A percentile compares a stretch with the other conserved stretches of the same genome.
Conservation (phyloP, 2,888 invertebrate genomes). For the Biston betularia region DNA sequence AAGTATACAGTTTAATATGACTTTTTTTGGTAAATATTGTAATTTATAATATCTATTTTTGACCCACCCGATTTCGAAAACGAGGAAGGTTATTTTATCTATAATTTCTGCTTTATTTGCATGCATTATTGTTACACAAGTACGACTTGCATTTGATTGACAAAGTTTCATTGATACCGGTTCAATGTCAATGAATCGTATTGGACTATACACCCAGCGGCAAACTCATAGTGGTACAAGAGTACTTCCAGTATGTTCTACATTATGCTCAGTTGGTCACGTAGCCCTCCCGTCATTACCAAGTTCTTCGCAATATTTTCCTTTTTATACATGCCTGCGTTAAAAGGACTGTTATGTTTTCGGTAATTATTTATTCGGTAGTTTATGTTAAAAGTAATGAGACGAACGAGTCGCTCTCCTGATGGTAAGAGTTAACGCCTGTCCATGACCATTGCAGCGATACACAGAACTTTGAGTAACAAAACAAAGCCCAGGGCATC, state of each 20-base stretch:
- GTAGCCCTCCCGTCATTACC: conserved; percentile 14
- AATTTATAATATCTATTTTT: background rate
- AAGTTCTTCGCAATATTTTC: conserved; percentile 8
- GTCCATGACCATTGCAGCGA: no score
- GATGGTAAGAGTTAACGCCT: no score
- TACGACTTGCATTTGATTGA: conserved; percentile 17
- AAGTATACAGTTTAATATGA: background rate
- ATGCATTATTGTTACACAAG: background rate
- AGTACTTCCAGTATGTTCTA: conserved; percentile 21
- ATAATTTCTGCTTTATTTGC: background rate
- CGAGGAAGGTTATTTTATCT: background rate
- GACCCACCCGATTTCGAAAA: no score
- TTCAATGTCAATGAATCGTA: conserved; percentile 15
- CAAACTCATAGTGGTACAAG: background rate
- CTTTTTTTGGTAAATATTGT: background rate
- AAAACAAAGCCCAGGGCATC: no score
- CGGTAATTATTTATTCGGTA: no score
- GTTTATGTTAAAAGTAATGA: no score
- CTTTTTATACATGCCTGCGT: background rate
- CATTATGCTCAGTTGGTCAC: conserved; percentile 20
- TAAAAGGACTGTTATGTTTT: no score
- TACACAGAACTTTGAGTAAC: no score
- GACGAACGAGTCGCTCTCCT: no score
- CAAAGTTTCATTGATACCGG: conserved; percentile 27
- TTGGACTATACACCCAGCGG: conserved; percentile 15